A percentile compares a stretch with the other conserved stretches of the same genome.
phyloP scores from a whole-genome alignment of 2,113 vertebrate genomes.

The Cheirogaleus medius region DNA sequence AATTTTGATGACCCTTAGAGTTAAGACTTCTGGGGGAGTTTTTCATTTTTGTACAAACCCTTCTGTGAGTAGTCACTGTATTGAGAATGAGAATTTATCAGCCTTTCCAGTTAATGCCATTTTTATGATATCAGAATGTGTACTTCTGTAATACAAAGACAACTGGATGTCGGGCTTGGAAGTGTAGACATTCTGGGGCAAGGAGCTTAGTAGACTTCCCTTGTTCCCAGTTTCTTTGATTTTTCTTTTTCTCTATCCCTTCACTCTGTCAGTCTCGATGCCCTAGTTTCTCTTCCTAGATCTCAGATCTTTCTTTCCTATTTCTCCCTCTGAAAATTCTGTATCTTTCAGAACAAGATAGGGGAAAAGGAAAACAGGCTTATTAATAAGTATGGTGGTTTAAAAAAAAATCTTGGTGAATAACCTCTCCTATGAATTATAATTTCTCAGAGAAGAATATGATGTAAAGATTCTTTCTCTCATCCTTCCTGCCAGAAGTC shows the following conservation, averaged over 20 bases:
- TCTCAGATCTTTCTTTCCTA: not conserved
- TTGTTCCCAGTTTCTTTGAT: not conserved
- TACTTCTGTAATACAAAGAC: not conserved
- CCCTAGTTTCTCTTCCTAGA: not conserved
- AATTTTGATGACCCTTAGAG: constrained; percentile 1
- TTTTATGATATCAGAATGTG: not conserved
- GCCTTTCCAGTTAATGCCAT: not conserved
- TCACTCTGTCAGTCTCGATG: not conserved
- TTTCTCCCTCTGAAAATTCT: constrained; percentile 6
- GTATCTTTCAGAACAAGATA: constrained; percentile 22
- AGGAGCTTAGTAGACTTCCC: not conserved
- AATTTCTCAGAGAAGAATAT: constrained; percentile 33
- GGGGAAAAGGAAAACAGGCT: not conserved
- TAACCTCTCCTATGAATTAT: not conserved
- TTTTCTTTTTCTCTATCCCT: not conserved
- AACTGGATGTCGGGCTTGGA: not conserved
- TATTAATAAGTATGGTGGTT: constrained; percentile 23
- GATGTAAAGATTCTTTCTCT: constrained; percentile 12
- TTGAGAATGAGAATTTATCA: not conserved
- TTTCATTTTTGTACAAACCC: constrained; percentile 9
- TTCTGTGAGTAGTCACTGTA: not conserved
- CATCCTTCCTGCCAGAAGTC: not conserved
- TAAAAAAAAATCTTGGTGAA: not conserved
- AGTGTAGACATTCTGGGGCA: not conserved
- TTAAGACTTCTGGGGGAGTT: not conserved